These are phyloP conservation scores for Cavia aperea DNA, from an alignment of 2,113 vertebrate species.

Conservation along the genomic window DNA sequence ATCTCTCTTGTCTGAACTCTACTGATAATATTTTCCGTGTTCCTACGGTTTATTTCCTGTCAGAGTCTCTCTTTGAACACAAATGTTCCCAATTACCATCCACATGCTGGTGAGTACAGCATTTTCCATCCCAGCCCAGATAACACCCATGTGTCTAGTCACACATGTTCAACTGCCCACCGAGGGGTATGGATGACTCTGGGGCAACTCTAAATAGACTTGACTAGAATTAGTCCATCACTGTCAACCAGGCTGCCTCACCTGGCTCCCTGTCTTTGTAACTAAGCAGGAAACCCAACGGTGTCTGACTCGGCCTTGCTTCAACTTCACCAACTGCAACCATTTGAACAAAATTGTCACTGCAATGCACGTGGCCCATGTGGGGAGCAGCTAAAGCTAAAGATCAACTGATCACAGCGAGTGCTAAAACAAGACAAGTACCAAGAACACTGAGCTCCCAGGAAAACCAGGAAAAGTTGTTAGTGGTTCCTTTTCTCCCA, in stretches of 20 bases:
- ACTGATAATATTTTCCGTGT: neutral
- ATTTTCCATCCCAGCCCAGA: neutral
- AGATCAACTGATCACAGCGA: neutral
- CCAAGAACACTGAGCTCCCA: too few species aligned
- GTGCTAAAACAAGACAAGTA: neutral
- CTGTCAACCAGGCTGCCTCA: neutral
- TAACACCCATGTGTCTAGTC: neutral
- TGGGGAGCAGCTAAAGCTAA: neutral
- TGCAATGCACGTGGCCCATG: neutral
- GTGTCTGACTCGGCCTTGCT: neutral
- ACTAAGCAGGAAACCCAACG: neutral
- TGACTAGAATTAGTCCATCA: neutral
- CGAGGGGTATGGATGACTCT: neutral
- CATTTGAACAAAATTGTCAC: neutral
- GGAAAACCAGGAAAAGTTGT: neutral
- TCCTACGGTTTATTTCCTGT: neutral
- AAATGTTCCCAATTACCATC: neutral
- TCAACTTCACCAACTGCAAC: neutral
- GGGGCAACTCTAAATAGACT: neutral
- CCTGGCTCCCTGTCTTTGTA: neutral
- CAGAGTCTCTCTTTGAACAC: neutral
- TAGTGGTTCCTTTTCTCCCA: neutral
- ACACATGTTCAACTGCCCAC: neutral
- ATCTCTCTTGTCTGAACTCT: neutral
- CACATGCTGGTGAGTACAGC: neutral